phyloP scores from a whole-genome alignment of 2,797 vertebrate species.

The Apogon talboti region DNA sequence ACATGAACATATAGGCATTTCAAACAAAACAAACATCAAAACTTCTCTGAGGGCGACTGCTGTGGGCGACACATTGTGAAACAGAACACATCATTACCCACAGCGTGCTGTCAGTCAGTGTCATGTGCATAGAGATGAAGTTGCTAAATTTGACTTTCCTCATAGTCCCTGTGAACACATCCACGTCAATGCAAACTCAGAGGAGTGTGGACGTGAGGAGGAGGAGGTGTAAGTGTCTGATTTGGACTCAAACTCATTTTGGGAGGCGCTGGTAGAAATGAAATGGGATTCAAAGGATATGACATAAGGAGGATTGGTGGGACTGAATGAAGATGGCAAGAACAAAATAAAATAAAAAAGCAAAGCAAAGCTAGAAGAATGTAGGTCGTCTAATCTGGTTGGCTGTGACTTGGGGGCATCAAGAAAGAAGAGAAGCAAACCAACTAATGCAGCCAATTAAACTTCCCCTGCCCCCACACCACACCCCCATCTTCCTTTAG shows the following conservation, averaged over 20 bases:
- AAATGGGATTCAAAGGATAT: conserved; percentile 29
- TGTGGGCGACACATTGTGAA: conserved; percentile 63
- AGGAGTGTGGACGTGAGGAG: conserved; percentile 25
- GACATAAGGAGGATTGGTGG: conserved; percentile 15
- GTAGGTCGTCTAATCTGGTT: conserved; percentile 59
- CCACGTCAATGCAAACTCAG: conserved; percentile 35
- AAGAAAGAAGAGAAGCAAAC: conserved; percentile 55
- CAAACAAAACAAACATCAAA: conserved; percentile 71
- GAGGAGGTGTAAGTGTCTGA: not conserved
- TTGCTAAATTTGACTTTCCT: conserved; percentile 67
- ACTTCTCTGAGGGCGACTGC: conserved; percentile 63
- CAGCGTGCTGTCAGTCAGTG: conserved; percentile 72
- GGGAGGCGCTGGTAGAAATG: conserved; percentile 4
- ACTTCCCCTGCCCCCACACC: conserved; percentile 26
- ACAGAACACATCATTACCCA: conserved; percentile 70
- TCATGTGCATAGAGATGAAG: conserved; percentile 51
- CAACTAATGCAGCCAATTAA: conserved; percentile 76
- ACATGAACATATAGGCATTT: conserved; percentile 55
- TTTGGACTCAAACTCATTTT: conserved; percentile 13
- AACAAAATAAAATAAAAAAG: not conserved
- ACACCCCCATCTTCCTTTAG: conserved; percentile 25
- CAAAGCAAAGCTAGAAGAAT: conserved; percentile 42
- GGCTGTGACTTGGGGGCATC: conserved; percentile 52
- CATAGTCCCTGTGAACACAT: conserved; percentile 33
- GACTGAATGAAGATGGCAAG: conserved; percentile 18